Evolutionary conservation across 2,113 vertebrate species (phyloP), one percentile per base, ranked within the genome.

Genomic region (Synchiropus splendidus): DNA sequence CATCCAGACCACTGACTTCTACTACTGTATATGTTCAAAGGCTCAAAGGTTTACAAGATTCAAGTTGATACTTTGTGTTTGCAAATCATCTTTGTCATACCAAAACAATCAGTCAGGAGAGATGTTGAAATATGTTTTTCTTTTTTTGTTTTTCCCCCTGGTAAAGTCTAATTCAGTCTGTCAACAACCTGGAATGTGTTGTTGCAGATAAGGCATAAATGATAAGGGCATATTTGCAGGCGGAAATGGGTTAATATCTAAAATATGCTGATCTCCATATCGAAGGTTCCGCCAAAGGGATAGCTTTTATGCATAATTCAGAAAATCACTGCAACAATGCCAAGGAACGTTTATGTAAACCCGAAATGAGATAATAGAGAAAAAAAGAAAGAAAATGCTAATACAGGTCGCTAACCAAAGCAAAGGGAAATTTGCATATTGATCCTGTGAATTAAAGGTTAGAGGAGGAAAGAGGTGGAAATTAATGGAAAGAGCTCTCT

Each of bases 311-410:
- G 64, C 70, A 83, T 86, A 68, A 80, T 86, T 79, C 78, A 85
- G 8, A 4, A 18, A 16, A n/a, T 39, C 58, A 6, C 61, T 1
- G 50, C 57, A 38, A 37, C 66, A 52, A 74, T 35, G 68, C 67
- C 71, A 82, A 79, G 72, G 75, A 74, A 66, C 67, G 54, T 82
- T 84, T 81, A 81, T 82, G 79, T 81, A 81, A 82, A 81, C 76
- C 50, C 54, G 77, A 83, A 78, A 65, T 82, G 64, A 78, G 79
- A 83, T 84, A 78, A 84, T 80, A 52, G 52, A 46, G 59, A 43
- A 10, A 16, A 39, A 11, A 55, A 65, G 72, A 77, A 67, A 70
- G 61, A 67, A 70, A 81, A 80, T 79, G 76, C 54, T 83, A 79
- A 83, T 80, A 78, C 61, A 74, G 68, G 62, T 70, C 58, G 58